These are phyloP conservation scores for Ailurus styani DNA, from an alignment of 2,113 vertebrate genomes.

Conservation along the genomic window DNA sequence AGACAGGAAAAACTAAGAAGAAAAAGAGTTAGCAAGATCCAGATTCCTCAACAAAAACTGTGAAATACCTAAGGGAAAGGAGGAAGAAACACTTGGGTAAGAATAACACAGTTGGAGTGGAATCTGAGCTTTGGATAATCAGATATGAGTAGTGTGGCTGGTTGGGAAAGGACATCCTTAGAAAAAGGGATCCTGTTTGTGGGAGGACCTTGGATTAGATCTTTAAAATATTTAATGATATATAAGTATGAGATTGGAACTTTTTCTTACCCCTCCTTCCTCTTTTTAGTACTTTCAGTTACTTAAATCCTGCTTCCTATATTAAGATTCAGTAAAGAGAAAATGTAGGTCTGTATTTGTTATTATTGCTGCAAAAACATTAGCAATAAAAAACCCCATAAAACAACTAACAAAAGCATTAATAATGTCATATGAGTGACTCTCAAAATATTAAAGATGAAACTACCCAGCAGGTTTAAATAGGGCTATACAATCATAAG, in stretches of 20 bases:
- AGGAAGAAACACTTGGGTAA: background rate
- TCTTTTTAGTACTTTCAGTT: background rate
- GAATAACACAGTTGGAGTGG: background rate
- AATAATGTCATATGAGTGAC: background rate
- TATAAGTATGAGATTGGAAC: background rate
- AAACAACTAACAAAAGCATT: background rate
- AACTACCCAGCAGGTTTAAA: background rate
- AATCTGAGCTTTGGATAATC: background rate
- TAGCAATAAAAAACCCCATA: background rate
- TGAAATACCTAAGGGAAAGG: background rate
- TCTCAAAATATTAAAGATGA: background rate
- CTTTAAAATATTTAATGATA: background rate
- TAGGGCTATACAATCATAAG: background rate
- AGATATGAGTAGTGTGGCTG: background rate
- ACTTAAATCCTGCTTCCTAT: background rate
- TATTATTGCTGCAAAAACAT: background rate
- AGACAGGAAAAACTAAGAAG: background rate
- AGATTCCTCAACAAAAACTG: background rate
- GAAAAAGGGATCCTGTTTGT: background rate
- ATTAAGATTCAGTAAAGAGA: background rate
- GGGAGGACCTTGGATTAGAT: background rate
- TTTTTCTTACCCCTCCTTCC: background rate
- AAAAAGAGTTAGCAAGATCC: background rate
- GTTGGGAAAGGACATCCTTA: background rate
- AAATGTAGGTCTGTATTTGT: background rate